Conservation (phyloP, 2,888 invertebrate genomes). For the Rugalucina vietnamica region DNA sequence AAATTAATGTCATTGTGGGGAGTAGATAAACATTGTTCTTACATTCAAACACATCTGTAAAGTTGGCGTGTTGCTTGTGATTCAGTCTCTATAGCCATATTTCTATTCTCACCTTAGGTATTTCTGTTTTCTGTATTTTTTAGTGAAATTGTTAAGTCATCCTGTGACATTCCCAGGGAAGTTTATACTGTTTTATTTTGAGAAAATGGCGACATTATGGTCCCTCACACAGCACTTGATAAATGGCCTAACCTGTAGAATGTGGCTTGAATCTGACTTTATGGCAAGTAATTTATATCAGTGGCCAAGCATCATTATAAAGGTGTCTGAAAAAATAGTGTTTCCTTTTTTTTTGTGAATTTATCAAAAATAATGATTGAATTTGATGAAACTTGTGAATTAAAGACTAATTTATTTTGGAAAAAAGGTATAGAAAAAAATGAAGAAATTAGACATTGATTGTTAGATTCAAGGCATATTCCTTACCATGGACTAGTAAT, state of each 20-base stretch:
- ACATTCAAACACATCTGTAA: no score
- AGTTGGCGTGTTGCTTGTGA: no score
- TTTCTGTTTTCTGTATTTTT: background rate
- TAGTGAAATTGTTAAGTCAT: constrained; percentile 1
- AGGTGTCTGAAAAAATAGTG: background rate
- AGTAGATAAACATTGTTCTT: no score
- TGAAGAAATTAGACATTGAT: no score
- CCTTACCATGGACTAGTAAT: constrained; percentile 8
- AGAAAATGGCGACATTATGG: constrained; percentile 8
- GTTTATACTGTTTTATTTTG: background rate
- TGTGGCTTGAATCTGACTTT: background rate
- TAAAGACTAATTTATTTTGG: no score
- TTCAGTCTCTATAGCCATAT: no score
- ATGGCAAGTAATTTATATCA: background rate
- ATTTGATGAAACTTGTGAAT: no score
- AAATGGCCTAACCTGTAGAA: constrained; percentile 3
- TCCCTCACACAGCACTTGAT: constrained; percentile 2
- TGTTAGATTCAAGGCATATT: no score
- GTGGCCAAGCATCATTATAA: background rate
- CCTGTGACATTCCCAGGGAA: background rate
- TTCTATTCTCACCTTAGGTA: background rate
- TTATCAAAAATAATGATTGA: no score
- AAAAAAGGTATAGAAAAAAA: no score
- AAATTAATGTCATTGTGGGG: no score
- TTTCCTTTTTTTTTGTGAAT: background rate